Evolutionary conservation across 2,888 invertebrate species (phyloP), one percentile per base, ranked within the genome.

Genomic region (Mylabris sibirica): DNA sequence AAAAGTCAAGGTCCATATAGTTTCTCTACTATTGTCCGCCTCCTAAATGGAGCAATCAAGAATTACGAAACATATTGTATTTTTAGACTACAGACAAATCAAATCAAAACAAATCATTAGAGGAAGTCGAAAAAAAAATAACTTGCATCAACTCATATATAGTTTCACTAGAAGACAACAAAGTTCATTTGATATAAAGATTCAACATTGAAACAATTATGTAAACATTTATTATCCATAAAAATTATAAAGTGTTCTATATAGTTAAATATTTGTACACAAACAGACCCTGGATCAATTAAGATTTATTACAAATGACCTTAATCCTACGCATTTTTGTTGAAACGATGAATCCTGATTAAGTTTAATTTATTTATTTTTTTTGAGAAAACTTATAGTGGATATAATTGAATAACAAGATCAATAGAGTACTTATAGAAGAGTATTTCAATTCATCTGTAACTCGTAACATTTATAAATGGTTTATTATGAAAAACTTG

Each of bases 331-430:
- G 63, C 2, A 22, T 49, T 22, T 20, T 69, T 63, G 17, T 60
- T 60, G 53, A 44, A 35, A 68, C 66, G 66, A 68, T 66, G 66
- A 63, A 66, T 69, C 63, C 66, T 66, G 63, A 63, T 69, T 68
- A 20, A 11, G 20, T 20, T 9, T 11, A 49, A 22, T 49, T 49
- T 49, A 6, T 49, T 20, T 30, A n/a, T n/a, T n/a, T 6, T 3
- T 30, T 30, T 30, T 49, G 8, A 5, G 44, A 20, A 49, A 49
- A 49, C 49, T 11, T 49, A 49, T 6, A 17, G 20, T 49, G 17
- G n/a, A 17, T 8, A 1, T 14, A 41, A 41, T 44, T 20, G 20
- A 9, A 49, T 20, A 49, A 49, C 44, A 20, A 17, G n/a, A 49
- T 49, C 20, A 9, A 49, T n/a, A n/a, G n/a, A n/a, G n/a, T n/a